A percentile compares a stretch with the other conserved stretches of the same genome.
Evolutionary conservation across 2,888 invertebrate genomes (phyloP).

Genomic region (Acronicta alni): DNA sequence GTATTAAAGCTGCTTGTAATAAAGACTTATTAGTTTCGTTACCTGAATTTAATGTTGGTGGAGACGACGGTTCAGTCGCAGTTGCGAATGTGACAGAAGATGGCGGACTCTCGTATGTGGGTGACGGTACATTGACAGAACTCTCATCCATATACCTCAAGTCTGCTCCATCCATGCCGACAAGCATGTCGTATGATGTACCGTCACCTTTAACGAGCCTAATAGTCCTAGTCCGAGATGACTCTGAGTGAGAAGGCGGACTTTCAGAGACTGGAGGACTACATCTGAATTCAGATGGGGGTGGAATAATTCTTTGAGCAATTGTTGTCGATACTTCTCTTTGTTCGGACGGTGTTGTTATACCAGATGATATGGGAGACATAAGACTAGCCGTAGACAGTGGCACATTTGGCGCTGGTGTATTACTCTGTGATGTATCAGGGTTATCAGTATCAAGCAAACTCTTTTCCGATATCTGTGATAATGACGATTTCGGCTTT

Average conservation of each 20-base stretch:
- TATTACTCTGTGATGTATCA: constrained; percentile 73
- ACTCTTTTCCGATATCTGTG: constrained; percentile 91
- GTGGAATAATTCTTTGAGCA: constrained; percentile 92
- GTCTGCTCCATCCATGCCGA: constrained; percentile 95
- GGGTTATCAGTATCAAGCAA: constrained; percentile 90
- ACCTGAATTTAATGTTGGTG: constrained; percentile 85
- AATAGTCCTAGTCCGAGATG: constrained; percentile 88
- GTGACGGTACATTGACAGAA: constrained; percentile 94
- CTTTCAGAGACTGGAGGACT: constrained; percentile 91
- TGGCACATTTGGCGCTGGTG: constrained; percentile 73
- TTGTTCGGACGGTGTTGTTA: constrained; percentile 82
- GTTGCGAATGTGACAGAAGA: constrained; percentile 90
- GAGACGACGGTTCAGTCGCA: constrained; percentile 90
- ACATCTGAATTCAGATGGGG: constrained; percentile 92
- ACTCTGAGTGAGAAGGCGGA: constrained; percentile 89
- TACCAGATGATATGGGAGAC: constrained; percentile 81
- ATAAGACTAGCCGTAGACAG: constrained; percentile 75
- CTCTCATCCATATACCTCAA: constrained; percentile 97
- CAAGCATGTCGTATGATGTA: constrained; percentile 93
- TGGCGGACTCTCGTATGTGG: constrained; percentile 93
- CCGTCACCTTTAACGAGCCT: constrained; percentile 89
- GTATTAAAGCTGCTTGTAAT: constrained; percentile 92
- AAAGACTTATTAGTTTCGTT: constrained; percentile 90
- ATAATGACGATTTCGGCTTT: constrained; percentile 84
- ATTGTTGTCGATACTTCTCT: constrained; percentile 85